Evolutionary conservation across 1,140 invertebrate species (phyloP).

Genomic region (Leptopilina boulardi): DNA sequence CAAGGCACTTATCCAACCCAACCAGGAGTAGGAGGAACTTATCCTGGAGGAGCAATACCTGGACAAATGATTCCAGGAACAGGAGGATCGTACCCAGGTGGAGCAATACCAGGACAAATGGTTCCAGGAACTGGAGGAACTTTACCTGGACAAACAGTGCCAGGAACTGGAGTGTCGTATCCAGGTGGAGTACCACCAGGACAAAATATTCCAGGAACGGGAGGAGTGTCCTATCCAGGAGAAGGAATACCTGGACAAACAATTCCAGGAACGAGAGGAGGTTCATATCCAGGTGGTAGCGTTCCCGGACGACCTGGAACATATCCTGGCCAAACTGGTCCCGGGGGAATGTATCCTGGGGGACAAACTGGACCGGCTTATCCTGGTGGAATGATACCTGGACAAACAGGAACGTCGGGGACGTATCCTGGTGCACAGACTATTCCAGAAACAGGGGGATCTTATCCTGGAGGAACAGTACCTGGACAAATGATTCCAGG

Average conservation of each 20-base stretch:
- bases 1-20: conserved; percentile 37
- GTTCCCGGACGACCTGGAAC: too few relatives aligned
- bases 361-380: neutral
- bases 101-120: conserved; percentile 41
- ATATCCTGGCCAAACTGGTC: conserved; percentile 15
- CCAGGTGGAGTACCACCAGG: conserved; percentile 36
- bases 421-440: neutral
- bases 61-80: conserved; percentile 27
- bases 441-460: conserved; percentile 23
- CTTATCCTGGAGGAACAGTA: conserved; percentile 37
- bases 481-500: conserved; percentile 45
- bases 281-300: too few relatives aligned
- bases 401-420: neutral
- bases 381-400: conserved; percentile 41
- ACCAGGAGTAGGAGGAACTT: conserved; percentile 37
- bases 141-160: neutral
- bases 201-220: neutral
- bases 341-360: conserved; percentile 2
- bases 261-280: too few relatives aligned
- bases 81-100: conserved; percentile 40
- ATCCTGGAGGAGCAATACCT: conserved; percentile 32
- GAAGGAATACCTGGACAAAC: conserved; percentile 14
- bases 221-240: conserved; percentile 32
- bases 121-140: conserved; percentile 29
- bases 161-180: conserved; percentile 3